Conservation (phyloP, 2,113 vertebrate genomes). For the Ophiodon elongatus region DNA sequence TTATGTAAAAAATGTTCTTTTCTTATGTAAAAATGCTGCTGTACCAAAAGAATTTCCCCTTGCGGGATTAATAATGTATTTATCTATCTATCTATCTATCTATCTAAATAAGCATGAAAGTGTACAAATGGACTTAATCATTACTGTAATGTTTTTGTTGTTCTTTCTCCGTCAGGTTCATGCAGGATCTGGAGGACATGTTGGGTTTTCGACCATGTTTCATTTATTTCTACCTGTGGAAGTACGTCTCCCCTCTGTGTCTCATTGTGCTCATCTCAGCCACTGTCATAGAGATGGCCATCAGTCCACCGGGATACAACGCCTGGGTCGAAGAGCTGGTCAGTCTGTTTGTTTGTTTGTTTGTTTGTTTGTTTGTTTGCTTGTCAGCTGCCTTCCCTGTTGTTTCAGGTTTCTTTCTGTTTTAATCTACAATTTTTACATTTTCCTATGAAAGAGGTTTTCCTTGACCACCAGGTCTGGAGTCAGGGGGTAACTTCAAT, state of each 20-base stretch:
- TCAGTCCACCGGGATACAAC: conserved; percentile 94
- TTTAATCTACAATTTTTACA: not conserved
- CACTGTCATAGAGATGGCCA: conserved; percentile 93
- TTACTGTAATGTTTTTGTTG: not conserved
- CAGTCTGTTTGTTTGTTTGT: conserved; percentile 67
- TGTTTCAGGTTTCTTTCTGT: too few relatives aligned
- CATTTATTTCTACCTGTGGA: conserved; percentile 98
- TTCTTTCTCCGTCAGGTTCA: conserved; percentile 87
- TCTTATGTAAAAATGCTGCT: too few relatives aligned
- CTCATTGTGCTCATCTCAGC: conserved; percentile 92
- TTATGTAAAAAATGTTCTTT: too few relatives aligned
- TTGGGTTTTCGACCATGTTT: conserved; percentile 91
- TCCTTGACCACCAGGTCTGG: too few relatives aligned
- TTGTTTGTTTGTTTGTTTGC: conserved; percentile 16
- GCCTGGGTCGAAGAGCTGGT: conserved; percentile 97
- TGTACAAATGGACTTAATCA: not conserved
- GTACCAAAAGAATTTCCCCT: too few relatives aligned
- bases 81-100: too few relatives aligned
- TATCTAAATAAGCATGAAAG: not conserved
- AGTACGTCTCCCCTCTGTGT: conserved; percentile 95
- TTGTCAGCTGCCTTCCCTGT: not conserved
- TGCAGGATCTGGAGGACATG: conserved; percentile 99
- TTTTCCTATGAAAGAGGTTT: not conserved
- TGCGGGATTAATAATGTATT: too few relatives aligned
- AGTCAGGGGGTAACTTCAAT: not conserved